phyloP scores from a whole-genome alignment of 2,113 vertebrate genomes.

The Ceuthmochares aereus region DNA sequence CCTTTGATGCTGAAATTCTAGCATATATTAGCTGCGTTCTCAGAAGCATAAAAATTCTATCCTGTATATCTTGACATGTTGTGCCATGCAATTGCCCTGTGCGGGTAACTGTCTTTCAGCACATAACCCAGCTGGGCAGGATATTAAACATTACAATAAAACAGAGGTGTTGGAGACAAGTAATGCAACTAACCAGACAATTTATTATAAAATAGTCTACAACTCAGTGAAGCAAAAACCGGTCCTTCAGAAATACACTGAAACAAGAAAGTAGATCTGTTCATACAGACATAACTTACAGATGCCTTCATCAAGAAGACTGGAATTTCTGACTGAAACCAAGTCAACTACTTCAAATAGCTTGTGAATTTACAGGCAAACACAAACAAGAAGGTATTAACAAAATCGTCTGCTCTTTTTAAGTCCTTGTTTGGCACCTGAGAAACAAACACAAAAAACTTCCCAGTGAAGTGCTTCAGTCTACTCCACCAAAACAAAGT shows the following conservation, averaged over 20 bases:
- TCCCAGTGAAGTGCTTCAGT: neutral
- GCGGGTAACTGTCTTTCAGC: neutral
- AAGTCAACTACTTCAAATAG: neutral
- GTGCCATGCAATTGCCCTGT: neutral
- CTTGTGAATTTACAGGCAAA: neutral
- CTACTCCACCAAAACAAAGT: neutral
- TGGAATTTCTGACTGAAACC: neutral
- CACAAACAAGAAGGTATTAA: neutral
- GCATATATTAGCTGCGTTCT: neutral
- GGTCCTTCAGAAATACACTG: neutral
- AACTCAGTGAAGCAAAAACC: neutral
- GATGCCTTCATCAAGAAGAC: neutral
- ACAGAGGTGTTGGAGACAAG: neutral
- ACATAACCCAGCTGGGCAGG: neutral
- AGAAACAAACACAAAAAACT: neutral
- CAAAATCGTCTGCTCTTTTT: neutral
- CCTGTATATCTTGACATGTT: neutral
- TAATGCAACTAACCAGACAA: neutral
- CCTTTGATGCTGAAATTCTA: neutral
- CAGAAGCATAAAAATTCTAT: neutral
- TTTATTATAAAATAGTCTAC: conserved; percentile 5
- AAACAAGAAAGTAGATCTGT: neutral
- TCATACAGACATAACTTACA: neutral
- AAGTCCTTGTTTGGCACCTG: neutral
- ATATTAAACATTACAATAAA: neutral